phyloP scores from a whole-genome alignment of 1,140 invertebrate genomes.

The Bombus terrestris region DNA sequence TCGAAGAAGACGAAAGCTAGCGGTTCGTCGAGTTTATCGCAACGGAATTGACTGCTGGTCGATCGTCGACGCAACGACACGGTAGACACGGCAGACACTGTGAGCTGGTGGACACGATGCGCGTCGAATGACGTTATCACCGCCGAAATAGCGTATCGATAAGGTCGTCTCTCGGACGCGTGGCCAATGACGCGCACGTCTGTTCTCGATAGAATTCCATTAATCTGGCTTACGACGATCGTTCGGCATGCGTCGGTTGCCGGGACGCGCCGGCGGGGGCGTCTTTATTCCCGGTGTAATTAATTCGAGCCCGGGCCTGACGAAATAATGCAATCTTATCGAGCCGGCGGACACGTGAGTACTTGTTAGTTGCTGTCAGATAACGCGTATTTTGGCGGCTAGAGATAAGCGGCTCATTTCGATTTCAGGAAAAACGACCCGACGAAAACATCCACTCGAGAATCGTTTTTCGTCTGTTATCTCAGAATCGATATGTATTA shows the following conservation, averaged over 20 bases:
- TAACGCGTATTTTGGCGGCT: slow-evolving; percentile 40
- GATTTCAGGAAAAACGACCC: slow-evolving; percentile 25
- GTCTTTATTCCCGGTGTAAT: slow-evolving; percentile 42
- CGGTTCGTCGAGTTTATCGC: slow-evolving; percentile 21
- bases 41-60: slow-evolving; percentile 34
- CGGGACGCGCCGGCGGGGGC: slow-evolving; percentile 24
- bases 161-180: slow-evolving; percentile 73
- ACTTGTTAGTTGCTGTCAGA: neutral
- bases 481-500: neutral
- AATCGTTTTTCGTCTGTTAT: neutral
- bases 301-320: slow-evolving; percentile 8
- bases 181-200: slow-evolving; percentile 69
- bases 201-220: slow-evolving; percentile 72
- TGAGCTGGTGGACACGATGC: slow-evolving; percentile 19
- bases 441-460: neutral
- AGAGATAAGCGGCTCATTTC: slow-evolving; percentile 30
- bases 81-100: neutral
- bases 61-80: neutral
- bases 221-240: slow-evolving; percentile 72
- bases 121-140: slow-evolving; percentile 67
- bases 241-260: slow-evolving; percentile 37
- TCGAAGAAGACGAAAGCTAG: slow-evolving; percentile 12
- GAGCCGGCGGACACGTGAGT: slow-evolving; percentile 10
- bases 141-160: slow-evolving; percentile 73
- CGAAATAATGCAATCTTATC: slow-evolving; percentile 39